Evolutionary conservation across 2,797 vertebrate genomes (phyloP).

Genomic region (Rhinoraja longicauda): DNA sequence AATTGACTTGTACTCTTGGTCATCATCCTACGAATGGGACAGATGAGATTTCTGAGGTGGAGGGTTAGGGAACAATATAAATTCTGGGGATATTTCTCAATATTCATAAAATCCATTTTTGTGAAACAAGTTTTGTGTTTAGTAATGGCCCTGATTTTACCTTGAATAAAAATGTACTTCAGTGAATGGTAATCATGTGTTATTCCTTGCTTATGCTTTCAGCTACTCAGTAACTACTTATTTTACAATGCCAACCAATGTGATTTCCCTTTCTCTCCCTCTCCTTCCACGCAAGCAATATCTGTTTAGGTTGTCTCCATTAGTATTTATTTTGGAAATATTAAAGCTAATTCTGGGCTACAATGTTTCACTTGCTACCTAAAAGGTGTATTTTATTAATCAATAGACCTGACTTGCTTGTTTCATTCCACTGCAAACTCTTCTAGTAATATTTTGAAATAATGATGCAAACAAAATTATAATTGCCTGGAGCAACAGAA

Average conservation of each 20-base stretch:
- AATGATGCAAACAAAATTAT: background rate
- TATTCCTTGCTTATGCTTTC: background rate
- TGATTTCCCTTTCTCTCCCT: background rate
- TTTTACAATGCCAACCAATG: background rate
- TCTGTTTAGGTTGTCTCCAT: background rate
- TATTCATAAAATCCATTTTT: background rate
- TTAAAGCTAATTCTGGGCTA: background rate
- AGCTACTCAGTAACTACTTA: background rate
- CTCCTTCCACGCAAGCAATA: background rate
- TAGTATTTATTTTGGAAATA: background rate
- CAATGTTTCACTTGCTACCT: background rate
- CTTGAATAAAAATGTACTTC: background rate
- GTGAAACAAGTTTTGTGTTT: background rate
- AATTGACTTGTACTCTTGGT: background rate
- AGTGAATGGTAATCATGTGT: background rate
- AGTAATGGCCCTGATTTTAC: background rate
- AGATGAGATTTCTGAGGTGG: background rate
- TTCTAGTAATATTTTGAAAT: background rate
- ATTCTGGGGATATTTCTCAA: background rate
- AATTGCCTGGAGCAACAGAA: background rate
- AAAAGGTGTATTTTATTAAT: background rate
- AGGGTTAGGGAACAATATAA: background rate
- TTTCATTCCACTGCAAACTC: background rate
- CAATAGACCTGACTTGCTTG: background rate
- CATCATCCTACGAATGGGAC: background rate